Base-by-base conservation (phyloP, 2,797 vertebrate genomes). In the Gorsachius magnificus region DNA sequence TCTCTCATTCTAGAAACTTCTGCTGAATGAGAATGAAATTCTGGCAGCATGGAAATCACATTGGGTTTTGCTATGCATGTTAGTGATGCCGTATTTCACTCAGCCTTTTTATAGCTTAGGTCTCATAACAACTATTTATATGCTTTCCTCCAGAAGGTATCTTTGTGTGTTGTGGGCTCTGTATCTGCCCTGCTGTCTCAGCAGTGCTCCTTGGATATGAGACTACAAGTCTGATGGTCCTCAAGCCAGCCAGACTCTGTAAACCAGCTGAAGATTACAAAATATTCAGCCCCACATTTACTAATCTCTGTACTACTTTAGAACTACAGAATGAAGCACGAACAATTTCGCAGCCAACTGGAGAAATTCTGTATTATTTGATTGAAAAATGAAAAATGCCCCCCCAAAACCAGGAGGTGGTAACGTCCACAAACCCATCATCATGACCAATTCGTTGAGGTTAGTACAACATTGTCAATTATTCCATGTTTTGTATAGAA, bases 11-110 rank as follows among this genome's bases (percentile, higher is more conserved):
- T 54, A 38, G 83, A 89, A 95, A 75, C 78, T 92, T 94, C 71
- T 91, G 25, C 28, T 78, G 89, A 81, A 92, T 96, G 88, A 75
- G 45, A 92, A 95, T 96, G 33, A 91, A 96, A 91, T 81, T 69
- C 72, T 53, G 43, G 50, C 72, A 89, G 81, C 54, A 58, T 35
- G 38, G 65, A 91, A 93, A 92, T 90, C 83, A 95, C 85, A 50
- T 58, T 41, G 63, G 31, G 28, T 87, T 96, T 94, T 90, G 35
- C 61, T 69, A 45, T 78, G 65, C 26, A 75, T 90, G 97, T 96
- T 85, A 93, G 71, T 74, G 61, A 64, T 81, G 58, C 57, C 35
- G 11, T 95, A 89, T 96, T 96, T 96, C 94, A 94, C 56, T 96
- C 83, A 71, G 48, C 26, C 50, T 92, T 85, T 92, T 94, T 87